phyloP scores from a whole-genome alignment of 2,888 invertebrate genomes.

The Rhorus exstirpatorius region DNA sequence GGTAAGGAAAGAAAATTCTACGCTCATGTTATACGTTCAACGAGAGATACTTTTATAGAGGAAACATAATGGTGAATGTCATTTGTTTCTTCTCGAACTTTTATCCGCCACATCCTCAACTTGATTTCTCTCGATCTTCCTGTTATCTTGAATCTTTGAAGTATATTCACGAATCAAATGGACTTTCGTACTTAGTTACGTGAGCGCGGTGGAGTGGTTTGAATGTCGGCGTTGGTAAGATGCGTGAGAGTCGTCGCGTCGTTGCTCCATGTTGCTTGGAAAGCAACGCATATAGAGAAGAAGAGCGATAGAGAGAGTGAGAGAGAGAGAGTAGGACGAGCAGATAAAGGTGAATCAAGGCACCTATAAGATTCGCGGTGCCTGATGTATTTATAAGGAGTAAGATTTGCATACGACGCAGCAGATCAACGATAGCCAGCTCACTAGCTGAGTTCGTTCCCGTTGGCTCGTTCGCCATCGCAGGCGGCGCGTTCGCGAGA shows the following conservation, averaged over 20 bases:
- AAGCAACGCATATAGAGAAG: slow-evolving; percentile 50
- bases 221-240: slow-evolving; percentile 47
- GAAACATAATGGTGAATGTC: no score
- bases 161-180: slow-evolving; percentile 18
- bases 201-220: slow-evolving; percentile 2
- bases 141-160: slow-evolving; percentile 37
- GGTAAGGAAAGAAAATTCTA: background rate
- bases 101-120: background rate
- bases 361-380: slow-evolving; percentile 82
- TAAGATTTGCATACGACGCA: slow-evolving; percentile 85
- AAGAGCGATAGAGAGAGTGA: slow-evolving; percentile 49
- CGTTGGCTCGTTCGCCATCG: slow-evolving; percentile 59
- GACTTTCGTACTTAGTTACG: background rate
- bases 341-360: slow-evolving; percentile 75
- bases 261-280: slow-evolving; percentile 41
- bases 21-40: background rate
- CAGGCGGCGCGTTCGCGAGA: slow-evolving; percentile 71
- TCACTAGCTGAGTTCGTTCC: slow-evolving; percentile 71
- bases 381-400: slow-evolving; percentile 86
- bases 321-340: slow-evolving; percentile 62
- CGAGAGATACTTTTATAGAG: slow-evolving; percentile 19
- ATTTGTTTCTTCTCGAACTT: slow-evolving; percentile 6
- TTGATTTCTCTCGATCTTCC: slow-evolving; percentile 36
- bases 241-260: slow-evolving; percentile 70
- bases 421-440: slow-evolving; percentile 80